Evolutionary conservation across 2,797 vertebrate genomes (phyloP).

Genomic region (Trichosurus vulpecula): DNA sequence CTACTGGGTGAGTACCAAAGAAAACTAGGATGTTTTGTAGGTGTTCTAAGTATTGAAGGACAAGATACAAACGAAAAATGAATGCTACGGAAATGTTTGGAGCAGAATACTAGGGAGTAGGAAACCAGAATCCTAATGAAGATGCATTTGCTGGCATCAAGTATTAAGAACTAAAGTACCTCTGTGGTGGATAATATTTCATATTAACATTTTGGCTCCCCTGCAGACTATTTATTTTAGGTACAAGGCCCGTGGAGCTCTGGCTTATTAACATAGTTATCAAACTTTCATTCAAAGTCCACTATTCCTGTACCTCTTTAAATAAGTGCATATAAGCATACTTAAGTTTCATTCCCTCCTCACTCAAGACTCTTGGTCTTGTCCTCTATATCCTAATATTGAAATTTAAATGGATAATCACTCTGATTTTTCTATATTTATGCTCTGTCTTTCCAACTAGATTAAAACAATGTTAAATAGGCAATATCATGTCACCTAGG

Average conservation of each 20-base stretch:
- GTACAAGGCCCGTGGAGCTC: not conserved
- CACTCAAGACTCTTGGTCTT: conserved; percentile 12
- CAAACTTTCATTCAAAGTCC: not conserved
- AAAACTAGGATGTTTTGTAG: not conserved
- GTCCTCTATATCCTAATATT: not conserved
- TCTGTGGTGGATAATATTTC: not conserved
- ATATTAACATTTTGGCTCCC: conserved; percentile 46
- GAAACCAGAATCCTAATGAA: not conserved
- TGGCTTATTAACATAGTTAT: not conserved
- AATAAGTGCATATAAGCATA: not conserved
- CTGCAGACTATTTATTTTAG: conserved; percentile 38
- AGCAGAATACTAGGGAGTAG: not conserved
- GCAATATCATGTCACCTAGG: not conserved
- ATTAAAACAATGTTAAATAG: not conserved
- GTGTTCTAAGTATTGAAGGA: not conserved
- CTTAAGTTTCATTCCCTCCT: not conserved
- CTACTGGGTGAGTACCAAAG: not conserved
- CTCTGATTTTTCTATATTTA: conserved; percentile 23
- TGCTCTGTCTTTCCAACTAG: conserved; percentile 10
- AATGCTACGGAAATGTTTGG: not conserved
- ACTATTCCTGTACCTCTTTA: not conserved
- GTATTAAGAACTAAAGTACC: not conserved
- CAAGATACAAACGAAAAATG: not conserved
- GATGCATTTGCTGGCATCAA: not conserved
- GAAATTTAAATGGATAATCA: conserved; percentile 39